Base-by-base conservation (phyloP, 2,888 invertebrate genomes). In the Bedellia somnulentella region DNA sequence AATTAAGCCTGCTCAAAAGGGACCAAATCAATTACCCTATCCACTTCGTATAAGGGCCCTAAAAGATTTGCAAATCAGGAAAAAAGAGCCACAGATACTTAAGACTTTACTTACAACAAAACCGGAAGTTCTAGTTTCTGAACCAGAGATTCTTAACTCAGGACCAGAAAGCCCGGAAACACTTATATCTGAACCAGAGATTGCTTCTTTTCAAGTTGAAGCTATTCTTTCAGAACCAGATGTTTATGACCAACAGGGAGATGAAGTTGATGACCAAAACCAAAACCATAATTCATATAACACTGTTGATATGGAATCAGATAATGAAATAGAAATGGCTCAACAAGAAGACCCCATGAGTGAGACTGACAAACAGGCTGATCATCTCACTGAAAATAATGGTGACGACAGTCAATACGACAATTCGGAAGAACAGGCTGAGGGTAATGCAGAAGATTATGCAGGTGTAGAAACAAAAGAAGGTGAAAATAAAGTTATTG, bases 181-280 rank as follows among this genome's bases (percentile, higher is more conserved):
- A 6, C 48, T 77, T 30, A 73, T 76, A 46, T 77, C 77, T 2
- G 75, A 77, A 41, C 76, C 77, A 5, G 77, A 77, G 50, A 68
- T 77, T 27, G 66, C 76, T 8, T 73, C 75, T 11, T 77, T 76
- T 38, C 77, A 76, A 57, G 77, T 77, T 11, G 77, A 77, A 45
- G 45, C 77, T 15, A 75, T 77, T 35, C 45, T 77, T 22, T 62
- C 75, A 1, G 77, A 77, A 41, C 76, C 75, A 1, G 71, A 66
- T 37, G 54, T 49, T 2, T 49, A 53, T 37, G 40, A 54, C 33
- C 41, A 43, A 3, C 47, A 49, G 9, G 45, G 31, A n/a, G 55
- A 59, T 1, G 57, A 57, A 29, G 36, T 40, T 15, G 46, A 45
- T 10, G 59, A 51, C 35, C 57, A 60, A 44, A 52, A 44, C 37